Base-by-base conservation (phyloP, 1,140 invertebrate species). In the Pseudomyrmex dendroicus region DNA sequence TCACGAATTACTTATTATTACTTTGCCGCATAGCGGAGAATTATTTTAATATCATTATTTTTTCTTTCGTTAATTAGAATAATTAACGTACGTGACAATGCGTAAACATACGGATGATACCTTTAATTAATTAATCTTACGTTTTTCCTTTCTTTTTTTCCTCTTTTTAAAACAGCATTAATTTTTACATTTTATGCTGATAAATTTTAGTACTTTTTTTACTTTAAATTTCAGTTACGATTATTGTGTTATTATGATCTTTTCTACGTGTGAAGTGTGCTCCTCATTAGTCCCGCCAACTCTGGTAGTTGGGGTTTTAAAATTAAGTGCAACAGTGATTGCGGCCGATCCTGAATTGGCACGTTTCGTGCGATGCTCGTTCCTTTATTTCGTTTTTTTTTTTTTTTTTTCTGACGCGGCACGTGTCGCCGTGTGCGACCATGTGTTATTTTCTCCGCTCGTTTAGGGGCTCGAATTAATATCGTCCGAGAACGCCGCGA, bases 401-500 rank as follows among this genome's bases (percentile, higher is more conserved):
- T 35, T 35, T 35, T 70, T 57, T 67, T 48, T 82, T 61, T 57
- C 72, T 50, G 48, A 48, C 73, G 50, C 44, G 61, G 59, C 84
- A 82, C 84, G 78, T 83, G 84, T 84, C 83, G 54, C 22, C 77
- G 10, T 54, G 72, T 84, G 67, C n/a, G 25, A 22, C 64, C 15
- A 20, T 22, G 62, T 44, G 73, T 85, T 35, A 7, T 35, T 35
- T 74, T 52, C 70, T 82, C 59, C 57, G 67, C 84, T 73, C 82
- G 68, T 77, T 85, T 73, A 84, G 62, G 62, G 54, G 82, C 73
- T 78, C 61, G 83, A 86, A 86, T 86, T 86, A 84, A 86, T 84
- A 86, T 84, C 54, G 73, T 59, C 54, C 76, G 76, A 25, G 66
- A 1, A 72, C 54, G 66, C 68, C 5, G 59, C 84, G 73, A 76